Evolutionary conservation across 1,140 invertebrate species (phyloP).

Genomic region (Planococcus citri): DNA sequence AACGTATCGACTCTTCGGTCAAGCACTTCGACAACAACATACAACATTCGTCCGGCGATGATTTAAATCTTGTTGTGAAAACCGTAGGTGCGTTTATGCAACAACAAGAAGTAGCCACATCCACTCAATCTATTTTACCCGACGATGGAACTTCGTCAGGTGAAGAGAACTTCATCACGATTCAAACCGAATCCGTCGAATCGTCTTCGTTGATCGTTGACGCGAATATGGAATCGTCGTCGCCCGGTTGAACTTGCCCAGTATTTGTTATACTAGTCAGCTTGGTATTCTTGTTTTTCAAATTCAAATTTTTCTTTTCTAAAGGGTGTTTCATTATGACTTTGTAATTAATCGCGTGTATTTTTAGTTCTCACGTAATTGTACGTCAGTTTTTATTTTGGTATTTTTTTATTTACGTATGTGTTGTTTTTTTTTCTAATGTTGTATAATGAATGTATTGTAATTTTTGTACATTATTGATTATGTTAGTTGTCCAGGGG

Average conservation of each 20-base stretch:
- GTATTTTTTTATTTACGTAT: no score
- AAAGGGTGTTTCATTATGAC: no score
- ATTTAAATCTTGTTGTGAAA: neutral
- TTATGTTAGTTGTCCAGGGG: no score
- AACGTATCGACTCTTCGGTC: slow-evolving; percentile 33
- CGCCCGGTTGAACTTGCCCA: neutral
- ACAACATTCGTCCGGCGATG: neutral
- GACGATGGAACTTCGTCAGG: neutral
- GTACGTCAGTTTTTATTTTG: no score
- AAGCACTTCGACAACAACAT: neutral
- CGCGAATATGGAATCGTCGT: neutral
- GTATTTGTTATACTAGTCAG: neutral
- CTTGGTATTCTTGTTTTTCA: neutral
- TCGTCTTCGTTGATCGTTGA: neutral
- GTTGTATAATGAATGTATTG: no score
- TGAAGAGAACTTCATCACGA: slow-evolving; percentile 12
- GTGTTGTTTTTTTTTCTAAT: no score
- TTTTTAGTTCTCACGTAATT: no score
- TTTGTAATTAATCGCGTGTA: no score
- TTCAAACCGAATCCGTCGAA: neutral
- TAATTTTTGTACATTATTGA: no score
- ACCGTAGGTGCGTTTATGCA: neutral
- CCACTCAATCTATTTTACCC: neutral
- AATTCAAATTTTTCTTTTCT: neutral
- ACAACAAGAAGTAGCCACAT: neutral